Evolutionary conservation across 2,113 vertebrate species (phyloP), one percentile per base, ranked within the genome.

Genomic region (Bubo bubo): DNA sequence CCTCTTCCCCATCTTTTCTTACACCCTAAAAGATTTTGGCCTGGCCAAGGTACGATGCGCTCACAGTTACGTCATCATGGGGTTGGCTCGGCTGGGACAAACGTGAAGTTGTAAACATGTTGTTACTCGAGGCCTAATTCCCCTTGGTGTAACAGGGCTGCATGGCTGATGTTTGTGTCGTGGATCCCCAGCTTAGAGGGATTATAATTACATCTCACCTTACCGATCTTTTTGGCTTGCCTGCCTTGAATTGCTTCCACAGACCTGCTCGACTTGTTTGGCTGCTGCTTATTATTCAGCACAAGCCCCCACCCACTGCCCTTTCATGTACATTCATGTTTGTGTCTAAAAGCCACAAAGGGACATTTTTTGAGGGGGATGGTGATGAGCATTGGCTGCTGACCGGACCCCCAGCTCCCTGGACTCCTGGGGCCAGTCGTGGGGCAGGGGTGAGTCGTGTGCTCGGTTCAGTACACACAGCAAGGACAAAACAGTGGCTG

Each of bases 251-350:
- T 92, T 92, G 90, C 93, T 95, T 63, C 93, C 90, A 49, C 91
- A 89, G 93, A 98, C 97, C 94, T 90, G 98, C 76, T 90, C 21
- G 5, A 98, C 98, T 96, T 62, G 98, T 98, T 97, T 55, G 95
- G 84, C 85, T 37, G 56, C 92, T 95, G 68, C 27, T 97, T 92
- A 94, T 97, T 91, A 96, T 88, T 98, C 91, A 86, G 86, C 82
- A 93, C 92, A 45, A 77, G 6, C 79, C 91, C 77, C 93, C 97
- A 79, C 96, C 91, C 95, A 90, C 94, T 95, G 79, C 81, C 60
- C 66, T 88, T 95, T 96, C 93, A 81, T 88, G 93, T 95, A 59
- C 52, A 5, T 74, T 95, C 93, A 22, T 86, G 84, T 76, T 87
- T 95, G 64, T 59, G 67, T 86, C 64, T 89, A 81, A 86, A 92